These are phyloP conservation scores for Stenichneumon culpator DNA, from an alignment of 2,888 invertebrate genomes.

Conservation along the genomic window DNA sequence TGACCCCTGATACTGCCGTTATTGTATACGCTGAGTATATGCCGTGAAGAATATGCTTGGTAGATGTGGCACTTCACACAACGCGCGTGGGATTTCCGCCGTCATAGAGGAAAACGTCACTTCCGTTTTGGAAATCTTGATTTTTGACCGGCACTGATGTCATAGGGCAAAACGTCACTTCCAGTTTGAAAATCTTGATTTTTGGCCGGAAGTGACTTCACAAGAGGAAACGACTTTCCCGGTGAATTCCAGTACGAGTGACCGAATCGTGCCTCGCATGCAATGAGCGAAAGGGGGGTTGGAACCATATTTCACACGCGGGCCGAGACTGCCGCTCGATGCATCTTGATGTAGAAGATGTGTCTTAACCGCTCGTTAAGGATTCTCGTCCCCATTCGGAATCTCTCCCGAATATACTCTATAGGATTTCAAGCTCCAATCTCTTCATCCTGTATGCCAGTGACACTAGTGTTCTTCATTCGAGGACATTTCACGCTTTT, in stretches of 20 bases:
- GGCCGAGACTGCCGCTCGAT: background rate
- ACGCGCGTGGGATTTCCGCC: background rate
- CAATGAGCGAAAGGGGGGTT: constrained; percentile 33
- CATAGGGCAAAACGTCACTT: no score
- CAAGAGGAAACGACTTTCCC: background rate
- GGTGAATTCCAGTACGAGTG: background rate
- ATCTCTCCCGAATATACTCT: constrained; percentile 17
- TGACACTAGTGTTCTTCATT: constrained; percentile 46
- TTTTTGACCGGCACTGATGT: background rate
- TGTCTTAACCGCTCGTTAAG: constrained; percentile 8
- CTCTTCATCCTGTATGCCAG: constrained; percentile 48
- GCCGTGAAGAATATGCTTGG: constrained; percentile 34
- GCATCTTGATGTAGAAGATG: constrained; percentile 36
- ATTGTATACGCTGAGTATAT: constrained; percentile 3
- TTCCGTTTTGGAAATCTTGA: constrained; percentile 2
- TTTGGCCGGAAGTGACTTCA: background rate
- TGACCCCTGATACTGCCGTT: constrained; percentile 12
- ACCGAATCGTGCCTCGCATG: constrained; percentile 34
- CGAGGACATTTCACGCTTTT: constrained; percentile 33
- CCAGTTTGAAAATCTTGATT: constrained; percentile 15
- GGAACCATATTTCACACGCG: constrained; percentile 39
- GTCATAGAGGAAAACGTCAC: background rate
- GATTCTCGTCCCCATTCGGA: constrained; percentile 17
- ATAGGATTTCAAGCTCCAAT: constrained; percentile 47
- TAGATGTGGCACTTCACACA: constrained; percentile 11